Base-by-base conservation (phyloP, 2,113 vertebrate species). In the Clarias magur region DNA sequence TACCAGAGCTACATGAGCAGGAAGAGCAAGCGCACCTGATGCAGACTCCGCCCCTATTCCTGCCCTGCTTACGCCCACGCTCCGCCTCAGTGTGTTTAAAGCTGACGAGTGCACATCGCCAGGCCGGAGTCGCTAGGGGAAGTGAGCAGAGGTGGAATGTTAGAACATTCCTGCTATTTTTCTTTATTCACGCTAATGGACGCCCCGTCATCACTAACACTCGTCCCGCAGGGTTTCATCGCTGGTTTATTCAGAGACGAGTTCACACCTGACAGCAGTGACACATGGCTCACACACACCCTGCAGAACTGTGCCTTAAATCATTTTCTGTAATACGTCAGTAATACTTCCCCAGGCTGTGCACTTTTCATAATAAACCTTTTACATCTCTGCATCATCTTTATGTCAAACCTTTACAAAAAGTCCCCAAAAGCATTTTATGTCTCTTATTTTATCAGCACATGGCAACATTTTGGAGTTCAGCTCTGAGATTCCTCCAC, bases 21-120 rank as follows among this genome's bases (percentile, higher is more conserved):
- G 82, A 96, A 92, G 79, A 16, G 1, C 90, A 94, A 96, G 80
- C 93, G 92, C 62, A 86, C 88, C 75, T 95, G 89, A 84, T 30
- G 3, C 17, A 59, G 19, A 83, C 62, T 19, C n/a, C 3, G 59
- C 11, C 30, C 59, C 80, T 25, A 1, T 23, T 3, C 54, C 2
- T 59, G 54, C 78, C 27, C 76, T n/a, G 76, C 25, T 57, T 23
- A 30, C 48, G 34, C 34, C 34, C 34, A 38, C 34, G 34, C 34
- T 38, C 34, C 34, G 34, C 34, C 34, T 38, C 3, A 25, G 60
- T 63, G 60, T 23, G 10, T n/a, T 65, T 3, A 63, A 63, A n/a
- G 3, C 2, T 63, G 62, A 63, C 7, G 60, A 25, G 17, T 60
- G 59, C 15, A 16, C 19, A 65, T n/a, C 62, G n/a, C 10, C 65